Conservation (phyloP, 2,797 vertebrate species). For the Gymnoscopelus microlampas region DNA sequence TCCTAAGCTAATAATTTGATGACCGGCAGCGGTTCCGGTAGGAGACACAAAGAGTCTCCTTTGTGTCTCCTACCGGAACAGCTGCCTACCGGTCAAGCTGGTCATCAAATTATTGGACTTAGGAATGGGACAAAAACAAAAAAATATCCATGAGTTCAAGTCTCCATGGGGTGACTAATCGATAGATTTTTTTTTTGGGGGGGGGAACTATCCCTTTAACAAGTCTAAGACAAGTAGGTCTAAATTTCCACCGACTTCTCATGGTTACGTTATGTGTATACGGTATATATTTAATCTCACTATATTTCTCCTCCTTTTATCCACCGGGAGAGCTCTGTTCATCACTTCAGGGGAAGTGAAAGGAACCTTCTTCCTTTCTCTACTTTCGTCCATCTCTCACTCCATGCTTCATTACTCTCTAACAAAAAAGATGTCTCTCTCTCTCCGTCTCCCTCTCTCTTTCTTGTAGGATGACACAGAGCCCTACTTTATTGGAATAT, state of each 20-base stretch:
- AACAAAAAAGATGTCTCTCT: slow-evolving; percentile 62
- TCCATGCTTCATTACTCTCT: slow-evolving; percentile 69
- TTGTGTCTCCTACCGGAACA: too few species aligned
- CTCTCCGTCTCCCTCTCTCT: slow-evolving; percentile 55
- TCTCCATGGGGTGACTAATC: too few species aligned
- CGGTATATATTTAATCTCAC: slow-evolving; percentile 39
- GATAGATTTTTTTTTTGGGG: too few species aligned
- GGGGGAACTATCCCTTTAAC: not conserved
- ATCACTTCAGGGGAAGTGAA: slow-evolving; percentile 48
- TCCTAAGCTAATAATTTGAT: too few species aligned
- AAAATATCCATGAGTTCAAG: too few species aligned
- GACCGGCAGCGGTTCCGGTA: too few species aligned
- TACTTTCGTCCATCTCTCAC: slow-evolving; percentile 35
- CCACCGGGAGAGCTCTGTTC: slow-evolving; percentile 19
- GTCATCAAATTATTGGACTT: too few species aligned
- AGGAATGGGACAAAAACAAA: too few species aligned
- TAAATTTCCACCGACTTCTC: not conserved
- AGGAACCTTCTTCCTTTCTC: slow-evolving; percentile 44
- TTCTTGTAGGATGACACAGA: slow-evolving; percentile 66
- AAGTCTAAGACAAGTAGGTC: slow-evolving; percentile 3
- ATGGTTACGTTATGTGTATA: slow-evolving; percentile 19
- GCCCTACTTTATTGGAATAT: slow-evolving; percentile 87
- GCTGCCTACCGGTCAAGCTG: too few species aligned
- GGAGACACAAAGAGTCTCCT: too few species aligned
- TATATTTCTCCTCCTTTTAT: slow-evolving; percentile 45